These are phyloP conservation scores for Diplolepis rosae DNA, from an alignment of 2,888 invertebrate genomes.

Conservation along the genomic window DNA sequence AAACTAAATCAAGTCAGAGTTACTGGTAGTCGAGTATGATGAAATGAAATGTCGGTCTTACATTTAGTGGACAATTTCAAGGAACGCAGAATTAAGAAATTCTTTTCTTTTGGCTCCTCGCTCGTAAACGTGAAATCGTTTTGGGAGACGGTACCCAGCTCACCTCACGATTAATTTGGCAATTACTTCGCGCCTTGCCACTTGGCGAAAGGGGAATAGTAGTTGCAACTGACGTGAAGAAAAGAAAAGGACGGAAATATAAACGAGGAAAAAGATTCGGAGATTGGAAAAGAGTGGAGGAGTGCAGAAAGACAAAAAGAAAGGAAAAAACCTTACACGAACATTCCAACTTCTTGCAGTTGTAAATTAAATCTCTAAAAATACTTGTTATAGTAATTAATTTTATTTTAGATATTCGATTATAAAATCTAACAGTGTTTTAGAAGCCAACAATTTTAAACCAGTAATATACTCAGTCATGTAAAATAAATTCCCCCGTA, in stretches of 20 bases:
- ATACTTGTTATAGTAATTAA: too few species aligned
- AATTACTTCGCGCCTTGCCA: slow-evolving; percentile 30
- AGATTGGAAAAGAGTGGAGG: neutral
- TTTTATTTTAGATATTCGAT: too few species aligned
- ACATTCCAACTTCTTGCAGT: slow-evolving; percentile 13
- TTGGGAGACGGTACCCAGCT: slow-evolving; percentile 18
- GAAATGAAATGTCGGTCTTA: neutral
- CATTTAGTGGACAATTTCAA: slow-evolving; percentile 24
- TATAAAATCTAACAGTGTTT: too few species aligned
- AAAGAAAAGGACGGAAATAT: neutral
- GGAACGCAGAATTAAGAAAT: slow-evolving; percentile 5
- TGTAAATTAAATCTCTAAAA: too few species aligned
- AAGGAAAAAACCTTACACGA: neutral
- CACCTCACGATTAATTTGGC: slow-evolving; percentile 27
- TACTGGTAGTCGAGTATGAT: neutral
- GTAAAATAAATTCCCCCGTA: too few species aligned
- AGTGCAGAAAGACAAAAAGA: neutral
- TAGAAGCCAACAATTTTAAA: too few species aligned
- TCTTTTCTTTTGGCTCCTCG: neutral
- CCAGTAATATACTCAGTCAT: too few species aligned
- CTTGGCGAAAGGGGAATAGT: slow-evolving; percentile 3
- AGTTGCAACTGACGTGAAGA: neutral
- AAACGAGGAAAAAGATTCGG: neutral
- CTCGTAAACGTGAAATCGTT: slow-evolving; percentile 28
- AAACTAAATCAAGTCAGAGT: neutral